These are phyloP conservation scores for Tinea pellionella DNA, from an alignment of 2,888 invertebrate species.

Conservation along the genomic window DNA sequence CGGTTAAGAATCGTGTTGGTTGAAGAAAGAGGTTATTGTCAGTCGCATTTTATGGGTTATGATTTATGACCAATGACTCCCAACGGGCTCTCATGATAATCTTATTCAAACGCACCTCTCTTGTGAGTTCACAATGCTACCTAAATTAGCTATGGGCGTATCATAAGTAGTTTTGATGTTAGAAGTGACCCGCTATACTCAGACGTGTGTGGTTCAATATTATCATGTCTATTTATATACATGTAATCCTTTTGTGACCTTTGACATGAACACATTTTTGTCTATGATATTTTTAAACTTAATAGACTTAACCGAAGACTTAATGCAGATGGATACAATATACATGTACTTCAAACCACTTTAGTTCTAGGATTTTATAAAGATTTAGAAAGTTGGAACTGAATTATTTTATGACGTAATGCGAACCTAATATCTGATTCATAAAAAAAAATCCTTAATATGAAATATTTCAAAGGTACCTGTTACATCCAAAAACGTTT, in stretches of 20 bases:
- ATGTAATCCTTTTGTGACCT: slow-evolving; percentile 4
- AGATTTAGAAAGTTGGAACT: no score
- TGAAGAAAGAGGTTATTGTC: slow-evolving; percentile 61
- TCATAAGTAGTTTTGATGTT: slow-evolving; percentile 43
- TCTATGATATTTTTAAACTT: not conserved
- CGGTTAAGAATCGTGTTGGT: slow-evolving; percentile 46
- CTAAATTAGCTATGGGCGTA: slow-evolving; percentile 64
- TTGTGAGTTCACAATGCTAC: slow-evolving; percentile 66
- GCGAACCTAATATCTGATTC: no score
- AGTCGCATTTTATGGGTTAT: slow-evolving; percentile 66
- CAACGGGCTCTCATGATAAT: slow-evolving; percentile 64
- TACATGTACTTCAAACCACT: no score
- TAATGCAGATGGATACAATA: no score
- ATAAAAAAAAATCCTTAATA: no score
- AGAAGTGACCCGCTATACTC: slow-evolving; percentile 30
- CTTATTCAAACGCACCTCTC: slow-evolving; percentile 57
- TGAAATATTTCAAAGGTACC: not conserved
- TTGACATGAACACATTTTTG: not conserved
- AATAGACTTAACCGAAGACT: no score
- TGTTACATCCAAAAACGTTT: slow-evolving; percentile 1
- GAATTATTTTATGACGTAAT: no score
- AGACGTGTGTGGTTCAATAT: slow-evolving; percentile 39
- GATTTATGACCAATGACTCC: slow-evolving; percentile 69
- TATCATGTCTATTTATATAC: slow-evolving; percentile 10
- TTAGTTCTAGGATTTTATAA: no score